Percentiles rank a stretch among this genome's conserved stretches.
Evolutionary conservation across 1,140 invertebrate genomes (phyloP).

Genomic region (Bombus cullumanus): DNA sequence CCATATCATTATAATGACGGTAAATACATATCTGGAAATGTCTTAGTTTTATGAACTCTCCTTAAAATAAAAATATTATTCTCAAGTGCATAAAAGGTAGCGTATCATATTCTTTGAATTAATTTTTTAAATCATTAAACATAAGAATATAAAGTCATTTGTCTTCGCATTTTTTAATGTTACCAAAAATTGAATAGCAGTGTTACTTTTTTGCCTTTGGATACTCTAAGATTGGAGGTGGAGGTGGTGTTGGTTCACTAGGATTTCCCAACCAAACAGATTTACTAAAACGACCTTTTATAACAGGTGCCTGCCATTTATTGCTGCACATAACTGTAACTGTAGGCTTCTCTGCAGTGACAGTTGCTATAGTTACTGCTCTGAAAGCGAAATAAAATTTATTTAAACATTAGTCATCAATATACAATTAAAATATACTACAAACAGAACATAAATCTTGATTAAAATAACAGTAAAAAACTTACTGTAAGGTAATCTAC

Average conservation of each 20-base stretch:
- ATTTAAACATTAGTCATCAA: conserved; percentile 17
- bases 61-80: conserved; percentile 20
- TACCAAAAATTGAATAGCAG: not conserved
- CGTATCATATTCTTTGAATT: not conserved
- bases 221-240: conserved; percentile 69
- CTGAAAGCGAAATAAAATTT: conserved; percentile 71
- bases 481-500: conserved; percentile 2
- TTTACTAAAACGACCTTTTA: conserved; percentile 80
- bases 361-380: conserved; percentile 67
- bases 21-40: conserved; percentile 3
- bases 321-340: conserved; percentile 68
- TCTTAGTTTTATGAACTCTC: not conserved
- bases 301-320: conserved; percentile 79
- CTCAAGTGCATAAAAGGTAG: conserved; percentile 7
- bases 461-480: not conserved
- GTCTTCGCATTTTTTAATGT: not conserved
- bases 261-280: conserved; percentile 78
- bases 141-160: not conserved
- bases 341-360: conserved; percentile 71
- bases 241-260: conserved; percentile 70
- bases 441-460: not conserved
- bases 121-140: not conserved
- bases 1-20: not conserved
- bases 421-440: not conserved
- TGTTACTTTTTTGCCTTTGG: conserved; percentile 72